These are phyloP conservation scores for Stegophylla sp. DNA, from an alignment of 2,888 invertebrate genomes.

Conservation along the genomic window DNA sequence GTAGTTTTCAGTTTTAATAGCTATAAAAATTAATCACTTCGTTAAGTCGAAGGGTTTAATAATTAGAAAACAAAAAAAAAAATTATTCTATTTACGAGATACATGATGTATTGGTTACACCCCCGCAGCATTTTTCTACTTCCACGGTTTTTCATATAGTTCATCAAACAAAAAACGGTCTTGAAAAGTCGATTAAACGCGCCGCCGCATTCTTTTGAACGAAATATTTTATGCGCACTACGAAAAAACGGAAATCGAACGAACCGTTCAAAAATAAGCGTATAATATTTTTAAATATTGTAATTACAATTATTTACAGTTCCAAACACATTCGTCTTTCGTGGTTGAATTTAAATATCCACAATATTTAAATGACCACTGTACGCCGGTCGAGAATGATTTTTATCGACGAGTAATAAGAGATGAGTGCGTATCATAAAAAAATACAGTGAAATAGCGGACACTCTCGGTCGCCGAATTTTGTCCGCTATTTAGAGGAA, in stretches of 20 bases:
- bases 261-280: background rate
- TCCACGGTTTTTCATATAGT: background rate
- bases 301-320: too few relatives aligned
- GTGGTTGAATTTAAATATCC: too few relatives aligned
- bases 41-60: background rate
- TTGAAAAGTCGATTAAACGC: background rate
- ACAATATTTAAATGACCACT: too few relatives aligned
- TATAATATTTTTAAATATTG: background rate
- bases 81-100: background rate
- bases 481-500: too few relatives aligned
- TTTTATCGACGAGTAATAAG: too few relatives aligned
- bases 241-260: too few relatives aligned
- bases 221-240: too few relatives aligned
- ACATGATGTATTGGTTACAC: background rate
- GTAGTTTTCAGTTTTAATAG: background rate
- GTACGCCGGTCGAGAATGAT: too few relatives aligned
- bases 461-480: too few relatives aligned
- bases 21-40: conserved; percentile 1
- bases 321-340: too few relatives aligned
- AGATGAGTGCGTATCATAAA: too few relatives aligned
- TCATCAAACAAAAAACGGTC: background rate
- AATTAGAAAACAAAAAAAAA: conserved; percentile 44
- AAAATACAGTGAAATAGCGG: too few relatives aligned
- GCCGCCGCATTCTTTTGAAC: background rate
- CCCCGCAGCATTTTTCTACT: background rate